These are phyloP conservation scores for Hyla sarda DNA, from an alignment of 2,113 vertebrate genomes.

Conservation along the genomic window DNA sequence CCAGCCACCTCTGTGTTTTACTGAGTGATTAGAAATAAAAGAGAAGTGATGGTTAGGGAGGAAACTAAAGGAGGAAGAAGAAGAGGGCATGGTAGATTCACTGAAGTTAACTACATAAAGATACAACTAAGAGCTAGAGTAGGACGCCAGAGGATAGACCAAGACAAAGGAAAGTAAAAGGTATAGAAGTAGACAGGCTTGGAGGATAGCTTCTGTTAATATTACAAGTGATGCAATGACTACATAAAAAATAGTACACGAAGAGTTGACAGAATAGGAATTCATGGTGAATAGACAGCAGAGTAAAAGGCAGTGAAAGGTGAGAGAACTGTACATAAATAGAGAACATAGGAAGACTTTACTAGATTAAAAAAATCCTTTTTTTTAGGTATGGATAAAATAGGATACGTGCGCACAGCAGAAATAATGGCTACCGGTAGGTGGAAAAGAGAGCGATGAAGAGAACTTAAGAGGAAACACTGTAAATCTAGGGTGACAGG, in stretches of 20 bases:
- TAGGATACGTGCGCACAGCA: not conserved
- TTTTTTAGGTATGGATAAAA: too few relatives aligned
- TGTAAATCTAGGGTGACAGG: slow-evolving; percentile 12
- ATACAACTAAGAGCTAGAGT: not conserved
- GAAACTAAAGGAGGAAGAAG: slow-evolving; percentile 50
- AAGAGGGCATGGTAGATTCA: not conserved
- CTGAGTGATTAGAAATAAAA: slow-evolving; percentile 42
- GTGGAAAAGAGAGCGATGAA: not conserved
- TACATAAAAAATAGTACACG: not conserved
- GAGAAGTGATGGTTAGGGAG: slow-evolving; percentile 38
- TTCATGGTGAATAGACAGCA: too few relatives aligned
- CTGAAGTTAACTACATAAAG: not conserved
- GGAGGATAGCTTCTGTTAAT: not conserved
- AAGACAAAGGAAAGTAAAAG: not conserved
- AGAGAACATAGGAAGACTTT: not conserved
- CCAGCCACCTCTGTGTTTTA: too few relatives aligned
- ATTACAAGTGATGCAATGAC: not conserved
- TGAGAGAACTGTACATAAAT: not conserved
- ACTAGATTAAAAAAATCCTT: not conserved
- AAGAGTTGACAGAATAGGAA: not conserved
- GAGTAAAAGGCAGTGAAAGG: not conserved
- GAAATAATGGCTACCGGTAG: not conserved
- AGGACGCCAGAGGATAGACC: not conserved
- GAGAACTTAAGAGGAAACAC: not conserved
- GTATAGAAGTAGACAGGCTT: not conserved